phyloP scores from a whole-genome alignment of 2,888 invertebrate species.

The Diplolepis rosae region DNA sequence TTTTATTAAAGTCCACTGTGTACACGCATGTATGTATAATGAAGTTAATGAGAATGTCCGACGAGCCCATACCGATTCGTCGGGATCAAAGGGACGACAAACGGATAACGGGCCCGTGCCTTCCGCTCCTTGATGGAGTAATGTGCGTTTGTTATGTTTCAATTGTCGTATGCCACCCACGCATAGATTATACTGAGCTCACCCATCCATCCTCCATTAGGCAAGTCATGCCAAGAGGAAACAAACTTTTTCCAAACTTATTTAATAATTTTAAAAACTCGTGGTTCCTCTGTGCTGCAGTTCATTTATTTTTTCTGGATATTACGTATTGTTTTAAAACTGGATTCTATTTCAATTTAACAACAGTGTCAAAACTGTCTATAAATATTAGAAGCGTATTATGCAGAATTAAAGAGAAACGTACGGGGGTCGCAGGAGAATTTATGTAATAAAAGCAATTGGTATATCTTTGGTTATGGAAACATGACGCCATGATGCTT shows the following conservation, averaged over 20 bases:
- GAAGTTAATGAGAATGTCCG: constrained; percentile 55
- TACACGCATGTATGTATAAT: no score
- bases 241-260: background rate
- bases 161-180: constrained; percentile 66
- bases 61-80: constrained; percentile 49
- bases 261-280: no score
- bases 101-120: constrained; percentile 58
- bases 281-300: no score
- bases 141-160: constrained; percentile 71
- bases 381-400: background rate
- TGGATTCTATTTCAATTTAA: no score
- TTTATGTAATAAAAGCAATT: constrained; percentile 13
- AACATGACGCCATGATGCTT: constrained; percentile 35
- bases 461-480: constrained; percentile 21
- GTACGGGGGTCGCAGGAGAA: background rate
- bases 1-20: no score
- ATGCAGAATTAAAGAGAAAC: background rate
- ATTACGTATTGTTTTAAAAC: no score
- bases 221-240: constrained; percentile 16
- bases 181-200: constrained; percentile 56
- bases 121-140: constrained; percentile 70
- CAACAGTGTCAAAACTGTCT: no score
- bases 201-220: constrained; percentile 41
- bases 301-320: no score
- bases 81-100: constrained; percentile 63